Conservation (phyloP, 1,140 invertebrate genomes). For the Paralvinella palmiformis region DNA sequence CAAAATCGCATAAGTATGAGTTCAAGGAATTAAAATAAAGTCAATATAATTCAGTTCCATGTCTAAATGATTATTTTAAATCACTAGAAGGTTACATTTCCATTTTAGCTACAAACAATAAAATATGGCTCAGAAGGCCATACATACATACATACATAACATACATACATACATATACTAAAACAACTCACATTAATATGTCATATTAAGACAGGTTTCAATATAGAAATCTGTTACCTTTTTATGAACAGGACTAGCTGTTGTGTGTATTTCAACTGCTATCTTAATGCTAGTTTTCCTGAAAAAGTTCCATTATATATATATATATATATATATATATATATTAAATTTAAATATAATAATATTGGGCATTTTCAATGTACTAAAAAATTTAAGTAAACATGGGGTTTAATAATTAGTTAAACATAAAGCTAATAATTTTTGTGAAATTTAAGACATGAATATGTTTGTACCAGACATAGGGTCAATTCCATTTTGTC, state of each 20-base stretch:
- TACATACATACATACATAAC: background rate
- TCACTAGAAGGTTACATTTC: background rate
- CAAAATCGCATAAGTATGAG: background rate
- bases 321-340: too few species aligned
- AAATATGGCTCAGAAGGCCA: background rate
- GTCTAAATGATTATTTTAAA: background rate
- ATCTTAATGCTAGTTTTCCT: conserved; percentile 33
- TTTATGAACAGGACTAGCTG: conserved; percentile 33
- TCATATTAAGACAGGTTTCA: background rate
- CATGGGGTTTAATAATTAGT: too few species aligned
- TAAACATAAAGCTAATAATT: too few species aligned
- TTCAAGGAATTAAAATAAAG: background rate
- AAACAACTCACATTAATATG: too few species aligned
- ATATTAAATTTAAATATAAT: too few species aligned
- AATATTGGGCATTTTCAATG: too few species aligned
- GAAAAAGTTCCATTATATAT: too few species aligned
- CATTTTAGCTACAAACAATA: background rate
- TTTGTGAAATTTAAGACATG: too few species aligned
- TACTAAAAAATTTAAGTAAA: too few species aligned
- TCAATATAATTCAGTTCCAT: background rate
- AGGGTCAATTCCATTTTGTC: too few species aligned
- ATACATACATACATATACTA: background rate
- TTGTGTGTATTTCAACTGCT: conserved; percentile 34
- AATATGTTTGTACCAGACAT: too few species aligned
- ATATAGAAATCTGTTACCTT: conserved; percentile 28